Base-by-base conservation (phyloP, 2,113 vertebrate genomes). In the Erinaceus europaeus region DNA sequence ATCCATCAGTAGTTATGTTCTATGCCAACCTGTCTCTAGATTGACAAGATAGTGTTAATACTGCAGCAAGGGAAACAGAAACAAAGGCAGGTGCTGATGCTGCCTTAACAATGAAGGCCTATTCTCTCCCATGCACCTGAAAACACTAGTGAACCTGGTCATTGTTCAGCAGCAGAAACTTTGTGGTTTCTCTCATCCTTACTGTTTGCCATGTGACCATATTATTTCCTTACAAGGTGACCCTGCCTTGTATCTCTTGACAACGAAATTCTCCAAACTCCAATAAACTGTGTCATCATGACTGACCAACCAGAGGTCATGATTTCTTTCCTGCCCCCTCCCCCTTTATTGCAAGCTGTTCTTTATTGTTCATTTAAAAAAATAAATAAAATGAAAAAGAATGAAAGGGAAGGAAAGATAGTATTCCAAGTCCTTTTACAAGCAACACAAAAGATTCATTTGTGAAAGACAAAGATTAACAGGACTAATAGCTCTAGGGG, bases 1-100 rank as follows among this genome's bases (percentile, higher is more conserved):
- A 96, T 96, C 96, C 95, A 95, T 97, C 97, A 96, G 92, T 97
- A 86, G 89, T 88, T 15, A 14, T 6, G 72, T 93, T 48, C 90
- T 93, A 82, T 94, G 96, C 95, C 97, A 97, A 89, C 91, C 90
- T 59, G 93, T 96, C 95, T 97, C 91, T 89, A 95, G 95, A 97
- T 81, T 94, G 96, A 97, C 97, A 97, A 98, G 97, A 97, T 90
- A 96, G 95, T 94, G 96, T 97, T 97, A 96, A 90, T 93, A 88
- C 53, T 91, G 81, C 96, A 94, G 96, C 94, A 96, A 95, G 91
- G 86, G 90, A 94, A 81, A 91, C 78, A 87, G 9, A 93, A 96
- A 97, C 93, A 96, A 97, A 97, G 97, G 90, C 73, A 82, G 92
- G 65, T 14, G 93, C 97, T 95, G 93, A 97, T 90, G 88, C 86